These are phyloP conservation scores for Sigmodon hispidus DNA, from an alignment of 2,113 vertebrate genomes.

Conservation along the genomic window DNA sequence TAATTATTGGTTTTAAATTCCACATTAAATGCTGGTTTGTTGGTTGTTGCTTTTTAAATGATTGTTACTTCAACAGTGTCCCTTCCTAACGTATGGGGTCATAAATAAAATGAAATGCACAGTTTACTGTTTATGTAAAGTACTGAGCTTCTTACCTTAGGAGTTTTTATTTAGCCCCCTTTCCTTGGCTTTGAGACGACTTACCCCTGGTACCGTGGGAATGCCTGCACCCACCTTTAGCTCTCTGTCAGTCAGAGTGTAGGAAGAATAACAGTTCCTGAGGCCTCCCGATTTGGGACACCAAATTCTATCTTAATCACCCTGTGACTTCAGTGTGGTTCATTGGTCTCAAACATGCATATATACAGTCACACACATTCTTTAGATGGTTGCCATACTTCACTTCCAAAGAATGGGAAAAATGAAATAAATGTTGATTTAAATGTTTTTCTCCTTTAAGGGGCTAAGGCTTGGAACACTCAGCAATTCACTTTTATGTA, in stretches of 20 bases:
- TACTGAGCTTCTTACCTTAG: slow-evolving; percentile 62
- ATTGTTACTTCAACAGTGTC: slow-evolving; percentile 72
- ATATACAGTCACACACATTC: neutral
- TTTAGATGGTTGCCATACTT: slow-evolving; percentile 6
- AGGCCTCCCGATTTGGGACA: neutral
- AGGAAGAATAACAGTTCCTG: neutral
- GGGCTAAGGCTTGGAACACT: neutral
- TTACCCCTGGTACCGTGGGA: neutral
- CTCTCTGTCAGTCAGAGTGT: neutral
- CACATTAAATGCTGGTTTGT: slow-evolving; percentile 70
- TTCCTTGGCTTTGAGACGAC: neutral
- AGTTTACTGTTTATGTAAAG: slow-evolving; percentile 72
- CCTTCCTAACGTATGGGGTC: slow-evolving; percentile 69
- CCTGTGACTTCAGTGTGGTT: slow-evolving; percentile 39
- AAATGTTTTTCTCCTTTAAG: slow-evolving; percentile 10
- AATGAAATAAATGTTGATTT: slow-evolving; percentile 19
- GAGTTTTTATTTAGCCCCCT: slow-evolving; percentile 55
- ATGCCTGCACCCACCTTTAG: neutral
- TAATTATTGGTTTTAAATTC: slow-evolving; percentile 72
- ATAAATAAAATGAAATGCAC: slow-evolving; percentile 75
- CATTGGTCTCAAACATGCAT: slow-evolving; percentile 43
- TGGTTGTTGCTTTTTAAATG: slow-evolving; percentile 74
- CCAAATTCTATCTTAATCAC: slow-evolving; percentile 38
- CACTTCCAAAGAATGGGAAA: slow-evolving; percentile 6
- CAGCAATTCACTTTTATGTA: neutral